Evolutionary conservation across 1,140 invertebrate genomes (phyloP).

Genomic region (Microplitis mediator): DNA sequence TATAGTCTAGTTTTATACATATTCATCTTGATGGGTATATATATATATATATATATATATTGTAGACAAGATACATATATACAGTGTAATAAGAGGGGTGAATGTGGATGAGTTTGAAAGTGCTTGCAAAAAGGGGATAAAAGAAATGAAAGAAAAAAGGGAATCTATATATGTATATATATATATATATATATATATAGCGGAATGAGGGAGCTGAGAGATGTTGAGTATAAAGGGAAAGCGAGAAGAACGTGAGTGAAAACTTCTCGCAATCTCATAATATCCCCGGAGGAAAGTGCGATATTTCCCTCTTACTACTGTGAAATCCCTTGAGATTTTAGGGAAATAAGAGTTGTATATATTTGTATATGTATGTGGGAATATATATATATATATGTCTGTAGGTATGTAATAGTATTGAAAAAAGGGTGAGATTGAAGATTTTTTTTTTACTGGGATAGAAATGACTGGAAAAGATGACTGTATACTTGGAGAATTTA

Average conservation of each 20-base stretch:
- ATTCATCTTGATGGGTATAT: not conserved
- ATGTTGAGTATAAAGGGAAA: constrained; percentile 15
- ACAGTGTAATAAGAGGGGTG: constrained; percentile 16
- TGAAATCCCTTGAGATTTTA: constrained; percentile 55
- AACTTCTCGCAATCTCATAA: constrained; percentile 57
- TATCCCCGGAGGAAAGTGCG: constrained; percentile 50
- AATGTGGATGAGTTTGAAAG: constrained; percentile 15
- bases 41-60: too few relatives aligned
- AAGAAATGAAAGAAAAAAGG: constrained; percentile 1
- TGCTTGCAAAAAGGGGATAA: not conserved
- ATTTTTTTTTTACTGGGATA: not conserved
- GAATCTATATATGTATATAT: not conserved
- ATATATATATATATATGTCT: not conserved
- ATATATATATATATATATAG: too few relatives aligned
- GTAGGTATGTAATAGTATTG: not conserved
- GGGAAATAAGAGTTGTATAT: constrained; percentile 47
- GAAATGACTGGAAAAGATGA: not conserved
- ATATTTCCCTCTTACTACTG: constrained; percentile 31
- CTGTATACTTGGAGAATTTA: not conserved
- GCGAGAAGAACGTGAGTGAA: constrained; percentile 32
- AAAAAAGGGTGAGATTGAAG: constrained; percentile 10
- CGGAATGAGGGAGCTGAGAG: constrained; percentile 9
- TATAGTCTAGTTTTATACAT: not conserved
- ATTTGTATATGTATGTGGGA: not conserved
- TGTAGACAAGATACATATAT: constrained; percentile 29